Evolutionary conservation across 1,140 invertebrate species (phyloP), one percentile per base, ranked within the genome.

Genomic region (Aphelenchoides besseyi): DNA sequence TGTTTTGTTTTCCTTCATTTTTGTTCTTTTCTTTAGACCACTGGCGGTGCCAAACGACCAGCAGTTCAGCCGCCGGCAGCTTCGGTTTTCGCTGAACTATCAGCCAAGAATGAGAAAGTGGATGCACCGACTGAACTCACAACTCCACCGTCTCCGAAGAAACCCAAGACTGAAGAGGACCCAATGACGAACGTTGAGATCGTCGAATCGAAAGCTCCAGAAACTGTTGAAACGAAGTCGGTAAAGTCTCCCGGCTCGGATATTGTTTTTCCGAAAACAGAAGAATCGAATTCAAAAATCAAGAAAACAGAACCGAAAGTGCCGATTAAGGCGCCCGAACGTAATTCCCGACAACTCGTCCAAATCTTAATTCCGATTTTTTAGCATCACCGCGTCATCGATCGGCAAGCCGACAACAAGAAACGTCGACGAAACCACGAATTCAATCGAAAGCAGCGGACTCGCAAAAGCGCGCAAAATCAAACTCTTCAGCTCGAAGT

Each of bases 1-100:
- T 52, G 23, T 63, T 52, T 63, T 23, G 61, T 63, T 63, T 12
- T 63, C 30, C 32, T 63, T 63, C 12, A 18, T 30, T 33, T 23
- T 23, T 5, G 23, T 63, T 52, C 18, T 12, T 23, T 48, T 12
- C 23, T 48, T 48, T 48, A 48, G 41, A 23, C 12, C 12, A 48
- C 12, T 16, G 12, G 12, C 12, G 41, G 12, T 12, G 12, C 41
- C 41, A 48, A 48, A 48, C 41, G 41, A 12, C 41, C 41, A 23
- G 41, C 41, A 12, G 23, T 48, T 23, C 12, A 48, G 41, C 12
- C 41, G 41, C 41, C 41, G 12, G 41, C 41, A 12, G n/a, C n/a
- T n/a, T n/a, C n/a, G n/a, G n/a, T n/a, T n/a, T n/a, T n/a, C n/a
- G 41, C 41, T 23, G 41, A 48, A 23, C 41, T 23, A 12, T 12